Base-by-base conservation (phyloP, 1,140 invertebrate species). In the Sarcophaga bullata region DNA sequence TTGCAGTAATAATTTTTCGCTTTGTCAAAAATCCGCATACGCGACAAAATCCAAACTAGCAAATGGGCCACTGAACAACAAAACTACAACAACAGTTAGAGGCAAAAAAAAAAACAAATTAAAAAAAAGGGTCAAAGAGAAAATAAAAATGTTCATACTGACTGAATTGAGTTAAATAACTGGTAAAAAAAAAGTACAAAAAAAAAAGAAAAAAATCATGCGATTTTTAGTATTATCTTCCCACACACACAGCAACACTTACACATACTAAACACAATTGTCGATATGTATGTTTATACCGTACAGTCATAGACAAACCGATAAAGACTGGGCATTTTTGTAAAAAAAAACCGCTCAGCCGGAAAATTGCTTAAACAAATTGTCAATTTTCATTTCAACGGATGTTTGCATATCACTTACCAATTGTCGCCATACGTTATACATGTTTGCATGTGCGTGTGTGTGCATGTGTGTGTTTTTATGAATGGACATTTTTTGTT, bases 361-460 rank as follows among this genome's bases (percentile, higher is more conserved):
- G 78, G 78, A 80, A 80, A 80, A 80, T 80, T 80, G 78, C 78
- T 80, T 80, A 80, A 80, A 85, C 81, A 82, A 85, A 81, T 85
- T 84, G 82, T 80, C 84, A 84, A 85, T 84, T 85, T 83, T 82
- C 81, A 54, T 81, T 80, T 80, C 49, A 80, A 62, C 50, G 78
- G 54, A 80, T 84, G 84, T 84, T 85, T 73, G 82, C 84, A 83
- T 85, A 86, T 85, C 85, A 84, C 80, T 85, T 85, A 85, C 84
- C 84, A 83, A 86, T 86, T 84, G 85, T 86, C 85, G 84, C 85
- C 85, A 85, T 85, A 82, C 85, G 85, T 84, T 83, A 85, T 85
- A 78, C 83, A 76, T 83, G 84, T 68, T 7, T 68, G n/a, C 19
- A 9, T 68, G 62, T 10, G n/a, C 19, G 62, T 68, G n/a, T 25